Base-by-base conservation (phyloP, 2,888 invertebrate species). In the Aleiodes leptofemur region DNA sequence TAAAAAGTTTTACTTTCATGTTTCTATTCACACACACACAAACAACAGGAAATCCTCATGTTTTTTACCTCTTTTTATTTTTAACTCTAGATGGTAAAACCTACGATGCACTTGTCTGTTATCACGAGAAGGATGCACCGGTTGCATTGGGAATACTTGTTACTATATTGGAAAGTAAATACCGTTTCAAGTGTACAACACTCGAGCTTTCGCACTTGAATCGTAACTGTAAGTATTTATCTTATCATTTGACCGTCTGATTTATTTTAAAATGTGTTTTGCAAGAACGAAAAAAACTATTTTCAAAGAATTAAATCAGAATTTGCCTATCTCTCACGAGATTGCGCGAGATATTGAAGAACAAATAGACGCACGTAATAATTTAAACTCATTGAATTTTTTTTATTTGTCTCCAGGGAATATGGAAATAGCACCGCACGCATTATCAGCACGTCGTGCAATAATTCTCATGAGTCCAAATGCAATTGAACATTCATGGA, bases 31-130 rank as follows among this genome's bases (percentile, higher is more conserved):
- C 23, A 23, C 23, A 23, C 23, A 23, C 23, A 23, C 16, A 29
- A 38, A 14, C 61, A 38, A 2, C 13, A 38, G 34, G n/a, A 38
- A 69, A 66, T 29, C 31, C 9, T 53, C 53, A 14, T 7, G n/a
- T 53, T 53, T 34, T 23, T 53, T 43, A 43, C 43, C 9, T 9
- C 43, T 53, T 7, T 7, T 72, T 51, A 14, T 9, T 59, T 75
- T 71, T 43, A 74, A 76, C 87, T 86, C 53, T 86, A 90, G 92
- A 92, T 83, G 91, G 91, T 48, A 91, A 91, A 82, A 91, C 92
- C 82, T 92, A 92, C 88, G 94, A 94, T 87, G 93, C 93, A 77
- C 86, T 94, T 69, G 92, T 94, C 83, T 92, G 90, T 90, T 91
- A 93, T 90, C 92, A 93, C 78, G 91, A 91, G 74, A 92, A 93